Evolutionary conservation across 2,797 vertebrate genomes (phyloP), one percentile per base, ranked within the genome.

Genomic region (Mormyrus proboscirostris): DNA sequence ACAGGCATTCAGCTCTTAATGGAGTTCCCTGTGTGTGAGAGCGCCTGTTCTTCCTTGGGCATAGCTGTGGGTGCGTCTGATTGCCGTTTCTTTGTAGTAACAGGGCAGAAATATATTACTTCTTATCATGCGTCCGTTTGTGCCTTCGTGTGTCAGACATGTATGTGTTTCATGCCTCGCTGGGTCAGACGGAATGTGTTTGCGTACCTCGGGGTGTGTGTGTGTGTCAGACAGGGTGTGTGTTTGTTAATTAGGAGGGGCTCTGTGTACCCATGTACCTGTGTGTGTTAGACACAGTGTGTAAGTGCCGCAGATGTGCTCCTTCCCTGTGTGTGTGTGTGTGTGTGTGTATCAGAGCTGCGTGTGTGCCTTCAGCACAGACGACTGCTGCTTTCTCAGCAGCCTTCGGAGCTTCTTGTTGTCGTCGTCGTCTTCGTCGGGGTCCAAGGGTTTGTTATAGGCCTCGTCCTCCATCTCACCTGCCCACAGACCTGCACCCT

Each of bases 391-490:
- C 33, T 88, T 88, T 33, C 51, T 73, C 2, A 88, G 88, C 50
- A 88, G 10, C 38, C 29, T 53, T 25, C 73, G 73, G 2, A 14
- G 25, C 59, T 57, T 89, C 7, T 88, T 86, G 14, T 88, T 88
- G 86, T 89, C 69, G 1, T 90, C 12, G 10, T 89, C 88, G 1
- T 89, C 89, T 14, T 57, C 79, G 51, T 89, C 87, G 2, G 90
- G 90, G 47, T 89, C 76, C 49, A 90, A 62, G 2, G 90, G 90
- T 19, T 76, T 90, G 90, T 90, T 49, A 12, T 88, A 85, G 12
- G 88, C 76, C 22, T 79, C 79, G 8, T 86, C 49, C 79, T 29
- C 76, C 4, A 33, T 41, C 79, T 41, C 53, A 19, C 49, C 84
- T 38, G 22, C 76, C 38, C 38, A 47, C 16, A n/a, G 76, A 10